Conservation (phyloP, 2,888 invertebrate genomes). For the Cheilosia urbana region DNA sequence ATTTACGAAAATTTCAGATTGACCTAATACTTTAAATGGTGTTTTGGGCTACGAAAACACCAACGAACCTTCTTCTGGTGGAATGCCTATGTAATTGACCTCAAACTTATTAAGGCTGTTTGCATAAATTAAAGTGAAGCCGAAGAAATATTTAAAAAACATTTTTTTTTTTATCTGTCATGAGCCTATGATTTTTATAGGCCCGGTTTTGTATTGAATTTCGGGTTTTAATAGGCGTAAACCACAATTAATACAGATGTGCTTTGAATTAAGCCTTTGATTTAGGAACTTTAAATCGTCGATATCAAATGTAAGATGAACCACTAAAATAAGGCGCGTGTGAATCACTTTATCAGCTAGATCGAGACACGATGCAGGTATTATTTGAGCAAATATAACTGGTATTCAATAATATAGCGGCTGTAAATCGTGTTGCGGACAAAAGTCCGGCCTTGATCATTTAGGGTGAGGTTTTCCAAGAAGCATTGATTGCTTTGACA, state of each 20-base stretch:
- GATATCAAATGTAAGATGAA: too few species aligned
- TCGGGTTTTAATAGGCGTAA: background rate
- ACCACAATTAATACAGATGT: background rate
- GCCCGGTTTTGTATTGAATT: background rate
- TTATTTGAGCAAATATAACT: background rate
- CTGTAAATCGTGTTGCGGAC: too few species aligned
- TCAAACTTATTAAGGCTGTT: background rate
- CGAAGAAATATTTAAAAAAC: too few species aligned
- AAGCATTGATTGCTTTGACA: too few species aligned
- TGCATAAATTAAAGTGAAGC: background rate
- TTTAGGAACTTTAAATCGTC: too few species aligned
- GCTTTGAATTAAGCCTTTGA: too few species aligned
- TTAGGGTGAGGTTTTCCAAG: too few species aligned
- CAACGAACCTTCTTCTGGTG: background rate
- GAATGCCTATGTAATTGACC: conserved; percentile 8
- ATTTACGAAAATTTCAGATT: conserved; percentile 11
- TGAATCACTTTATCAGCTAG: too few species aligned
- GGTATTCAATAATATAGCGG: too few species aligned
- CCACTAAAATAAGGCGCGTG: too few species aligned
- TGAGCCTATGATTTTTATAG: background rate
- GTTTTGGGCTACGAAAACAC: background rate
- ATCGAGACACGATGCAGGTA: background rate
- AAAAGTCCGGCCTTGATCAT: too few species aligned
- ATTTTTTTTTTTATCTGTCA: too few species aligned
- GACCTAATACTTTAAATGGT: background rate